Evolutionary conservation across 2,113 vertebrate species (phyloP), one percentile per base, ranked within the genome.

Genomic region (Pelecanoides urinatrix): DNA sequence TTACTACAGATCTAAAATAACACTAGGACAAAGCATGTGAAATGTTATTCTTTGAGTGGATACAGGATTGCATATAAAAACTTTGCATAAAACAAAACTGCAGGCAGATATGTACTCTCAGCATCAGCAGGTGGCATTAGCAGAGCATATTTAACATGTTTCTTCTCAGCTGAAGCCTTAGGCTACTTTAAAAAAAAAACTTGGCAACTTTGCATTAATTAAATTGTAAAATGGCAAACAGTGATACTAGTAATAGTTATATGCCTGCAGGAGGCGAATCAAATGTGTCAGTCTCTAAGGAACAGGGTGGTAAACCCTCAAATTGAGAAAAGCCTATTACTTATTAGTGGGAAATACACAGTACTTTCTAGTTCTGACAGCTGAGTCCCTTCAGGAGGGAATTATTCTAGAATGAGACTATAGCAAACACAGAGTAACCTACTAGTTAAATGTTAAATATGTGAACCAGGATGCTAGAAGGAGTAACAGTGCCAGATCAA

Each of bases 121-220:
- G 75, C 65, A 97, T 95, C 97, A 97, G 94, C 95, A 97, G 95
- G 97, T 79, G 90, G 82, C 89, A 89, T 92, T 86, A 91, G 75
- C 75, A 85, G 75, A 82, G 58, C 91, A 65, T 80, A 93, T 81
- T 96, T 97, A 84, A 93, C 17, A 2, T 30, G 42, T 66, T 91
- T 78, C 34, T 76, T 74, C 88, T 87, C 77, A 81, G 71, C 85
- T 52, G 45, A 81, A 89, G 89, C 91, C 92, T 92, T 88, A 50
- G 92, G 96, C n/a, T 53, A 92, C 86, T 63, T 78, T 0, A 58
- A 63, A 73, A 75, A 73, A 75, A 73, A 86, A 65, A 45, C 61
- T 71, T 80, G 66, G 68, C 38, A 21, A 91, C 71, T 94, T 34
- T 26, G 10, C 5, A 9, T 94, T 96, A 97, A 97, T 96, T 96